These are phyloP conservation scores for Aphelenchoides fujianensis DNA, from an alignment of 1,140 invertebrate species.

Conservation along the genomic window DNA sequence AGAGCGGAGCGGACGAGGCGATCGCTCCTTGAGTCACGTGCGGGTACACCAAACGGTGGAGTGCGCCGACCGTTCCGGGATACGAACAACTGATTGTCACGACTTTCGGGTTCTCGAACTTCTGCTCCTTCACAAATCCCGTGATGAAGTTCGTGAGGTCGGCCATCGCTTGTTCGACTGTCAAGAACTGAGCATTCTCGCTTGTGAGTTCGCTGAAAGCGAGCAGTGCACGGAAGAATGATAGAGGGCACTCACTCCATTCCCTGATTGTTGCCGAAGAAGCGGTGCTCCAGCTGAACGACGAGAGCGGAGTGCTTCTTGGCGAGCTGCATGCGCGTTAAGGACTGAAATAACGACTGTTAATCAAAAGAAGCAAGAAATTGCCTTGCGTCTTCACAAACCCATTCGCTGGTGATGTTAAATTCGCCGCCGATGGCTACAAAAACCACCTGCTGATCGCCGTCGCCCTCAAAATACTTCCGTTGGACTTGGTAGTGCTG, in stretches of 20 bases:
- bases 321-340: conserved; percentile 31
- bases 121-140: conserved; percentile 18
- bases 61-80: conserved; percentile 29
- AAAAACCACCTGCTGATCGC: too few species aligned
- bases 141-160: conserved; percentile 22
- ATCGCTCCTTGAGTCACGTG: conserved; percentile 31
- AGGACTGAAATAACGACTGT: neutral
- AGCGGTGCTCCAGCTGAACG: conserved; percentile 36
- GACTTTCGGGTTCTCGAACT: conserved; percentile 28
- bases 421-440: neutral
- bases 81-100: conserved; percentile 31
- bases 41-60: conserved; percentile 28
- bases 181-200: conserved; percentile 12
- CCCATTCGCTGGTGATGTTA: neutral
- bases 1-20: conserved; percentile 36
- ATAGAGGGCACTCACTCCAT: neutral
- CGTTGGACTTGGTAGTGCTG: neutral
- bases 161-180: conserved; percentile 31
- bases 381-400: neutral
- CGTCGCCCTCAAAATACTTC: neutral
- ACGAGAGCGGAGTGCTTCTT: conserved; percentile 35
- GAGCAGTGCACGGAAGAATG: neutral
- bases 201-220: neutral
- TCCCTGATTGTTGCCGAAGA: conserved; percentile 32
- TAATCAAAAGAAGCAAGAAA: neutral